Percentiles rank a stretch among this genome's conserved stretches.
These are phyloP conservation scores for Pseudorectes ferrugineus DNA, from an alignment of 2,113 vertebrate species.

Conservation along the genomic window DNA sequence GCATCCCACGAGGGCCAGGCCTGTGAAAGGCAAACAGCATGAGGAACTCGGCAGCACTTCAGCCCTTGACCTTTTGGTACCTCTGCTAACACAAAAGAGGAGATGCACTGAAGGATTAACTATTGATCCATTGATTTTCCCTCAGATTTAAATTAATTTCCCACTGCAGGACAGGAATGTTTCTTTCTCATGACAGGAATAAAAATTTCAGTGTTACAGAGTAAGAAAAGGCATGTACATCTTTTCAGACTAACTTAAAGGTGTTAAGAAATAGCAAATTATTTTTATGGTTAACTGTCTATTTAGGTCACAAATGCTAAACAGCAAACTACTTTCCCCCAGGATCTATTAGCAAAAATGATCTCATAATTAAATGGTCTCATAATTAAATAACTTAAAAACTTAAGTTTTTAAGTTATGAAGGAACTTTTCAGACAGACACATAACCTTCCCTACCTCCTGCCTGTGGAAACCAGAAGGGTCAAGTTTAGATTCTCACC, in stretches of 20 bases:
- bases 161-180: not conserved
- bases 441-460: not conserved
- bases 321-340: not conserved
- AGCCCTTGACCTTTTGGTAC: not conserved
- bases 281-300: not conserved
- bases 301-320: not conserved
- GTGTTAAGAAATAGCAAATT: not conserved
- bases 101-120: not conserved
- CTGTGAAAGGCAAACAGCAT: not conserved
- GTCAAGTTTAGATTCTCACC: not conserved
- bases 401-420: not conserved
- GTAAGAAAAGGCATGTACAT: not conserved
- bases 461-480: not conserved
- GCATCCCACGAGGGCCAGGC: not conserved
- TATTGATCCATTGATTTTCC: not conserved
- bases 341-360: not conserved
- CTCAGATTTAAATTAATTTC: not conserved
- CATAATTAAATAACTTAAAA: not conserved
- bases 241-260: not conserved
- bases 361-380: not conserved
- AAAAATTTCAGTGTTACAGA: not conserved
- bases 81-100: not conserved
- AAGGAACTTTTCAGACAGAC: not conserved
- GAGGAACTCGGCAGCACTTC: not conserved
- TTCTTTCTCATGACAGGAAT: not conserved